These are phyloP conservation scores for Drosophila saltans DNA, from an alignment of 1,140 invertebrate species.

Conservation along the genomic window DNA sequence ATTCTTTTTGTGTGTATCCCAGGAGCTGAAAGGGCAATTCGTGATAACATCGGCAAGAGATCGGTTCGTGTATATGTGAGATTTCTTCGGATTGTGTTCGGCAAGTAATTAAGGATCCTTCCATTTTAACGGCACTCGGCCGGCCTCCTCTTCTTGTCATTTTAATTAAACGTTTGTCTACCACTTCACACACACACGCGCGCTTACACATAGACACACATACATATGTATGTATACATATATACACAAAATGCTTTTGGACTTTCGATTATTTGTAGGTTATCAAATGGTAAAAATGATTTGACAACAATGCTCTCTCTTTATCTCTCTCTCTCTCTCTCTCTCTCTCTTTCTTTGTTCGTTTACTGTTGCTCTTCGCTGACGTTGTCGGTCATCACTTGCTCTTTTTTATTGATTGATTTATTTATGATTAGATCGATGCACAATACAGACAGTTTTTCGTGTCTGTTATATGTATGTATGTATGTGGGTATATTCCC, in stretches of 20 bases:
- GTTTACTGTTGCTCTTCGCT: background rate
- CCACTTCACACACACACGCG: slow-evolving; percentile 26
- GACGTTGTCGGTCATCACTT: slow-evolving; percentile 45
- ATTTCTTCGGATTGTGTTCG: no score
- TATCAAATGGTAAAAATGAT: slow-evolving; percentile 72
- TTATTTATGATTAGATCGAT: slow-evolving; percentile 64
- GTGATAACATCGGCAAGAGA: no score
- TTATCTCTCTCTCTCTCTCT: slow-evolving; percentile 16
- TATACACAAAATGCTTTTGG: slow-evolving; percentile 15
- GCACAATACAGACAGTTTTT: slow-evolving; percentile 39
- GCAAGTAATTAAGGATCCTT: background rate
- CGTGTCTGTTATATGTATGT: slow-evolving; percentile 29
- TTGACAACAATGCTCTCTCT: slow-evolving; percentile 35
- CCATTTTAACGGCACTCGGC: background rate
- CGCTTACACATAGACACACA: slow-evolving; percentile 26
- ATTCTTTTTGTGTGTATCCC: no score
- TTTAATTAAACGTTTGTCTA: slow-evolving; percentile 16
- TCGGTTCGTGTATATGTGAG: no score
- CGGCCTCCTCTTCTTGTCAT: background rate
- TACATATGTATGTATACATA: slow-evolving; percentile 1
- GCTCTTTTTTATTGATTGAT: slow-evolving; percentile 55
- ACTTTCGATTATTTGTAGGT: slow-evolving; percentile 62
- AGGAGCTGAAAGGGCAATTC: no score
- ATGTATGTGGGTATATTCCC: background rate
- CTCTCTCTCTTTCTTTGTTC: background rate